Evolutionary conservation across 2,113 vertebrate species (phyloP), one percentile per base, ranked within the genome.

Genomic region (Canis aureus): DNA sequence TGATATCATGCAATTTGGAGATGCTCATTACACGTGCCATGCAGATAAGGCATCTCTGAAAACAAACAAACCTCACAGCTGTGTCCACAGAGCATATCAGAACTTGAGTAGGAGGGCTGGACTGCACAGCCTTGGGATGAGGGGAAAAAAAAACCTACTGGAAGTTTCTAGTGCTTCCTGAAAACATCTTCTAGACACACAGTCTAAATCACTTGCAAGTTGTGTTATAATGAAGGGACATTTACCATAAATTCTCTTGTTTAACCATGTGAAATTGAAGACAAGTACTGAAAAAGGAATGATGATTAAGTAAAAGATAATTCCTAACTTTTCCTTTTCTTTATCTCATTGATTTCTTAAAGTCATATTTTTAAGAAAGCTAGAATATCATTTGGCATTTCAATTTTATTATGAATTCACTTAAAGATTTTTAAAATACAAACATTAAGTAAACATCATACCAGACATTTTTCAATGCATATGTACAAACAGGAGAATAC

Each of bases 191-290:
- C 35, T 27, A 43, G 6, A 78, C 0, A 76, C 11, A 55, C 5
- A 85, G 38, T 81, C 78, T 95, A 95, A 82, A 69, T 80, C 66
- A 90, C 13, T 43, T n/a, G 22, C 71, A 90, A 17, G 25, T n/a
- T 66, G 19, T 5, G 67, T 43, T 80, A 88, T 22, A 87, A 5
- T 43, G 27, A 80, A 96, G 29, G 51, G 66, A 84, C 59, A 81
- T 90, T 73, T 35, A 81, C 11, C 32, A 8, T 76, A 93, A 81
- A 12, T 88, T 73, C 49, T 89, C n/a, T 32, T 83, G 57, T 76
- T 93, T 93, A 88, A 64, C 71, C 67, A 90, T 55, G n/a, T 57
- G 55, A 97, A 93, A 94, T 19, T 92, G 25, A 95, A 95, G 25
- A 55, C 2, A 59, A 16, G 71, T 71, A 64, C 11, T 76, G 27